phyloP scores from a whole-genome alignment of 2,888 invertebrate species.

The Acrocera orbiculus region DNA sequence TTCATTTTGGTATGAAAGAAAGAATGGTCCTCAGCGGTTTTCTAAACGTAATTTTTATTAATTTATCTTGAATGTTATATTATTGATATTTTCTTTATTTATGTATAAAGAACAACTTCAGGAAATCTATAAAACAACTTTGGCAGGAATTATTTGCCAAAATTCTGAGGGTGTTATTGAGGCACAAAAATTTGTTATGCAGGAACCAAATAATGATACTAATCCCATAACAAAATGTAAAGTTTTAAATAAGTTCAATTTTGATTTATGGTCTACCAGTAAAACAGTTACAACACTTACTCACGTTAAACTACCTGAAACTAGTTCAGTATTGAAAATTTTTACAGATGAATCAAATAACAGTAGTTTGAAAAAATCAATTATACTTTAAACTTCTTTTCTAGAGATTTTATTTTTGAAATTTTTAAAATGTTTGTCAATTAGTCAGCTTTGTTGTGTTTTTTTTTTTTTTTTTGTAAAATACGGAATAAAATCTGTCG shows the following conservation, averaged over 20 bases:
- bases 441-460: too few species aligned
- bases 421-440: too few species aligned
- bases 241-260: conserved; percentile 39
- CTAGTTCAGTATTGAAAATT: too few species aligned
- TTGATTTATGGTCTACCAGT: conserved; percentile 38
- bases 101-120: conserved; percentile 46
- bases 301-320: too few species aligned
- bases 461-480: too few species aligned
- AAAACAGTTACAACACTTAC: too few species aligned
- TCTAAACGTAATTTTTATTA: conserved; percentile 35
- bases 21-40: conserved; percentile 44
- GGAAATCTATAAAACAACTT: conserved; percentile 59
- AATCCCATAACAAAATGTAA: conserved; percentile 47
- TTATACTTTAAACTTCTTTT: too few species aligned
- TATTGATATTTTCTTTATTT: conserved; percentile 2
- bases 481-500: too few species aligned
- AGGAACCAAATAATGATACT: conserved; percentile 33
- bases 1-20: conserved; percentile 75
- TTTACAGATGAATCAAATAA: too few species aligned
- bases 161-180: conserved; percentile 48
- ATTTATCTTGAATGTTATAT: neutral
- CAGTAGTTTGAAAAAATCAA: too few species aligned
- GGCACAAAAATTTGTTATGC: conserved; percentile 54
- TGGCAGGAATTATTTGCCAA: conserved; percentile 59
- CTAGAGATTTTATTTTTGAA: too few species aligned